These are phyloP conservation scores for Zaprionus ornatus DNA, from an alignment of 1,140 invertebrate species.

Conservation along the genomic window DNA sequence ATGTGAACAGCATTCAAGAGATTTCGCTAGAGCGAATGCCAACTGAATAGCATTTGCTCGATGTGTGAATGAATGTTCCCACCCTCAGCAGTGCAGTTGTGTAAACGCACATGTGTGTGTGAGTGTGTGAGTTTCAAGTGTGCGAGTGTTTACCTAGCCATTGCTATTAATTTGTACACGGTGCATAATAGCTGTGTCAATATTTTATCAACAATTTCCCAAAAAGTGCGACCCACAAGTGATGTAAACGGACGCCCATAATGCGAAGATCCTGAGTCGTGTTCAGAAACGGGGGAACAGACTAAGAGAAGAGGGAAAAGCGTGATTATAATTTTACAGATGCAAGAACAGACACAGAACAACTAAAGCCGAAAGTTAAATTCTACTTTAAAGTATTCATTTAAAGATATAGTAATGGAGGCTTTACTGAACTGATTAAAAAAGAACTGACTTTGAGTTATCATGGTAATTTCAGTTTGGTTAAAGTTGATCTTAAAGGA, in stretches of 20 bases:
- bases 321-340: too few species aligned
- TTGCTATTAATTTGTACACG: slow-evolving; percentile 77
- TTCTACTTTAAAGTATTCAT: too few species aligned
- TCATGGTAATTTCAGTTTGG: too few species aligned
- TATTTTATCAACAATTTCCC: slow-evolving; percentile 71
- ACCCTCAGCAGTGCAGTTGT: not conserved
- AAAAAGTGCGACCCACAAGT: slow-evolving; percentile 53
- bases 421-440: too few species aligned
- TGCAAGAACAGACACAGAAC: not conserved
- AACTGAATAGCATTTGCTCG: slow-evolving; percentile 62
- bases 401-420: too few species aligned
- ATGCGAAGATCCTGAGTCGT: not conserved
- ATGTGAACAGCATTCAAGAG: slow-evolving; percentile 77
- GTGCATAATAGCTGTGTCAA: slow-evolving; percentile 76
- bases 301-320: not conserved
- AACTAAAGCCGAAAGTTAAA: too few species aligned
- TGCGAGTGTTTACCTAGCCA: slow-evolving; percentile 63
- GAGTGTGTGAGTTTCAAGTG: slow-evolving; percentile 16
- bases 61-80: slow-evolving; percentile 17
- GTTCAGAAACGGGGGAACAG: not conserved
- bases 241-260: slow-evolving; percentile 38
- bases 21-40: slow-evolving; percentile 58
- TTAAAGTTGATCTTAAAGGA: too few species aligned
- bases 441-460: too few species aligned
- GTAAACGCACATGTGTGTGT: slow-evolving; percentile 20